Base-by-base conservation (phyloP, 2,797 vertebrate species). In the Sebastes trivittatus region DNA sequence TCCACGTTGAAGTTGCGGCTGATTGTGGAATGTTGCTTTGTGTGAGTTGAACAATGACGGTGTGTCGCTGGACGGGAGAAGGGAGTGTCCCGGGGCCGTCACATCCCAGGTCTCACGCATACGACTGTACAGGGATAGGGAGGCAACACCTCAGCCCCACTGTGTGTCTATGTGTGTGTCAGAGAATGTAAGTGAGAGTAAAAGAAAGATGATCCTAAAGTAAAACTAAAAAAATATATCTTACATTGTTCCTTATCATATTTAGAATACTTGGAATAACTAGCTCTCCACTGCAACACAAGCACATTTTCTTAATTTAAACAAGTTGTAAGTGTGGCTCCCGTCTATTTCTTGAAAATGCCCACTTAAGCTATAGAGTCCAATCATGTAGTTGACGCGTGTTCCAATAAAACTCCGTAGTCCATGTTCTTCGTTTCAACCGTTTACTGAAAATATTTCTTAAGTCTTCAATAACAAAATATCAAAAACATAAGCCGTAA, bases 1-100 rank as follows among this genome's bases (percentile, higher is more conserved):
- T 87, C 63, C n/a, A 80, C 75, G 59, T 60, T 54, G 63, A 46
- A 78, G 84, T 84, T 76, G 72, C 73, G 59, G 75, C 69, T 85
- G 86, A 83, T 77, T 80, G 83, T 84, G 77, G 81, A 91, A 90
- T 87, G 81, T 85, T 77, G 74, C 79, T 84, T 84, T 88, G 90
- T 90, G 76, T 11, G 65, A 87, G 77, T 56, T 11, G 58, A 89
- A 91, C 86, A 89, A 88, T 88, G 68, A 71, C 38, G 14, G 61
- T 46, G 74, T 59, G 72, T 22, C 6, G 49, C 69, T 67, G 82
- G 82, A 87, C 7, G 16, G n/a, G 63, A 80, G 55, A 82, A 14
- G 34, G 62, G 64, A 64, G 23, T 6, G 22, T 70, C 63, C 54
- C 20, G 11, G 14, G 14, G 30, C 22, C 0, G 7, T 85, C 67